Evolutionary conservation across 2,888 invertebrate genomes (phyloP), one percentile per base, ranked within the genome.

Genomic region (Myopa testacea): DNA sequence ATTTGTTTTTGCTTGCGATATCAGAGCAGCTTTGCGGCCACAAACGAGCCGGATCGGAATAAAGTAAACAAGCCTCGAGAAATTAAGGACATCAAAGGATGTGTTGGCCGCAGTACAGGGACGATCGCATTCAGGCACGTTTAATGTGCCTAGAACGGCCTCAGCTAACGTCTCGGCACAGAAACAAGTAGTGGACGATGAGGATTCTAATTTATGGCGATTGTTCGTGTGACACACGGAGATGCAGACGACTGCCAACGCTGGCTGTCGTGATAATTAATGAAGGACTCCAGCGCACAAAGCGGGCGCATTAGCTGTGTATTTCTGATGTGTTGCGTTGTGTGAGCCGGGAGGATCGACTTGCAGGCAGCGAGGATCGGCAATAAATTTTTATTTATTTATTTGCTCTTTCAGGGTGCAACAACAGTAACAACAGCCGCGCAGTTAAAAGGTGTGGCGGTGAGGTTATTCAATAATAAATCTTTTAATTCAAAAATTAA

Each of bases 141-240:
- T 55, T 55, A 45, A 45, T 45, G 55, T 12, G 5, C n/a, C n/a
- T 4, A n/a, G 10, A n/a, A 10, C 55, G n/a, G 38, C 65, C 8
- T 3, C 26, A 63, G 10, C 10, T 1, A 45, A 45, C 45, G 45
- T 8, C 45, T 45, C 63, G 37, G 37, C 63, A 63, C 6, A 12
- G 12, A 65, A 65, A 34, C 16, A 37, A 34, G 34, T 5, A 10
- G 62, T 5, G 19, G 65, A 65, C 38, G 37, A 65, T 38, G 65
- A 65, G 34, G 58, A 74, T 75, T 69, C 69, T 75, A 75, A 75
- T 75, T 75, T 75, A 75, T 75, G 26, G 60, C 75, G 58, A 69
- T 75, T 75, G 68, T 75, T 69, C 75, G 75, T 75, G 75, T 69
- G 75, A 75, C 75, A 75, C 75, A 14, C 38, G 19, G 10, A 58